Evolutionary conservation across 2,113 vertebrate genomes (phyloP), one percentile per base, ranked within the genome.

Genomic region (Colossoma macropomum): DNA sequence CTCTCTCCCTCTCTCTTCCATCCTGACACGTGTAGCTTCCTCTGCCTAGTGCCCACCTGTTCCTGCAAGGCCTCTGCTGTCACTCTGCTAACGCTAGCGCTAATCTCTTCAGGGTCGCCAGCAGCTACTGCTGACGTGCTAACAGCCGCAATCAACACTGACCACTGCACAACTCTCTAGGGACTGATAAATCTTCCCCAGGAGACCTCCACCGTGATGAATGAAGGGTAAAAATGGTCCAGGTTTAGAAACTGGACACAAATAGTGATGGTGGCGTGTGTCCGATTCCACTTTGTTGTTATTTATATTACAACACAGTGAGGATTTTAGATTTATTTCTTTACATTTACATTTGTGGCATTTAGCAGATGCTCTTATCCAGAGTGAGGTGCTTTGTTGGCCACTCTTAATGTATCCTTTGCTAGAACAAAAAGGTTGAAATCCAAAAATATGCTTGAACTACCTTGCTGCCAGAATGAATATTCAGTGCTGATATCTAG

Each of bases 11-110:
- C 83, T 81, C 85, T 76, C 84, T 87, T 73, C 81, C 75, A 84
- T 79, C 81, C 87, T 83, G 87, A 90, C 90, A 88, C 85, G 85
- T 84, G 90, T 84, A 84, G 87, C 90, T 89, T 92, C 91, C 90
- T 90, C 88, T 86, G 30, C 75, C 83, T 88, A 69, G 0, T 84
- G 75, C 65, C 91, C 91, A 90, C 91, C 90, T 87, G 89, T 88
- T 87, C 85, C 23, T 85, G 28, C 76, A 6, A 86, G 85, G 80
- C 83, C 54, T n/a, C 17, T 78, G 66, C 82, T 69, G 12, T 63
- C 38, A 38, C 79, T 75, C 54, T 9, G 7, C 81, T 68, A 82
- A 82, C 75, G n/a, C 72, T 82, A 50, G n/a, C 48, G 68, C 82
- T 84, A 84, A 84, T 81, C 82, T 78, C 74, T 27, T 68, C 50